Evolutionary conservation across 1,140 invertebrate genomes (phyloP), one percentile per base, ranked within the genome.

Genomic region (Telenomus remus): DNA sequence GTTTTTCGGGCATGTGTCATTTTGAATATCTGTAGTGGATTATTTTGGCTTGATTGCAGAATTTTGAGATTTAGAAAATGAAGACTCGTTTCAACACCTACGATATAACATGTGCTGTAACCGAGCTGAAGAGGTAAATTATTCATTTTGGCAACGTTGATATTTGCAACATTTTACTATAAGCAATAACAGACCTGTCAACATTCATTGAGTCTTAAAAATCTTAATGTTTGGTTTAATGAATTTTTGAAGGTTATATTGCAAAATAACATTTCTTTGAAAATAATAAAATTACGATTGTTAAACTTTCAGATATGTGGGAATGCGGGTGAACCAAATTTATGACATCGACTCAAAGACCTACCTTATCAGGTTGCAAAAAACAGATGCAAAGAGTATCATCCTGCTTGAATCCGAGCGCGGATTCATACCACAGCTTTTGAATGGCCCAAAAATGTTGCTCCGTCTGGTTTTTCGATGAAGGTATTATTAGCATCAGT

Each of bases 321-420:
- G 97, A 19, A 94, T 98, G 93, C 89, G 98, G 82, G 95, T 99
- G 0, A 95, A 96, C 84, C 98, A 99, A 89, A 92, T 99, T 12
- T 99, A 99, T 89, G 98, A 99, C 86, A 93, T 99, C 61, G 97
- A 99, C 86, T 94, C 95, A 84, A 98, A 97, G 86, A 98, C 97
- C 0, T 99, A 99, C 89, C 90, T 99, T 7, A 95, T 99, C 70
- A 93, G 95, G 77, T 89, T 99, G 14, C 93, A 95, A 84, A 89
- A 91, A 66, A 91, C 90, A 8, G 94, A 94, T 81, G 91, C 96
- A 80, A 99, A 99, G 89, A 90, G 90, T 68, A 90, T 98, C 7
- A 86, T 99, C 48, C 85, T 99, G 3, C 85, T 99, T 3, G 98
- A 99, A 90, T 99, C 97, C 6, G 97, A 0, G 94, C 93, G 63